phyloP scores from a whole-genome alignment of 1,140 invertebrate species.

The Bicyclus anynana region DNA sequence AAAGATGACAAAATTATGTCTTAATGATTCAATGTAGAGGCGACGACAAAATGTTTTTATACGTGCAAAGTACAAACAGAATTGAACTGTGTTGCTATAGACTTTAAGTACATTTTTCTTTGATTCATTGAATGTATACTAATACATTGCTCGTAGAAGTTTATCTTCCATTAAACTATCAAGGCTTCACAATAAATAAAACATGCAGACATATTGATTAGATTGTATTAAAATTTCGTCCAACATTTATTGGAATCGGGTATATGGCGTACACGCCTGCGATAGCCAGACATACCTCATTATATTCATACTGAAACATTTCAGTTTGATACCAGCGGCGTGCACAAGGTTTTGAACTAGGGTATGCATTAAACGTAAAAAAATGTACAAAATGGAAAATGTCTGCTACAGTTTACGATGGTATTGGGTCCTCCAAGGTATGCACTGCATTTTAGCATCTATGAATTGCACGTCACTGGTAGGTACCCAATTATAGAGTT shows the following conservation, averaged over 20 bases:
- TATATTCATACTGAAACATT: too few relatives aligned
- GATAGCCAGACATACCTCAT: too few relatives aligned
- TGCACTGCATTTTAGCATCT: too few relatives aligned
- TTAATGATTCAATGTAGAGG: conserved; percentile 7
- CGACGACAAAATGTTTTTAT: neutral
- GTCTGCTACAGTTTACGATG: too few relatives aligned
- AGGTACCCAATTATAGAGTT: too few relatives aligned
- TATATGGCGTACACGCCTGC: too few relatives aligned
- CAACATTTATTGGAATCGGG: conserved; percentile 16
- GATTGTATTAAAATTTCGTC: conserved; percentile 16
- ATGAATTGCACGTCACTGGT: too few relatives aligned
- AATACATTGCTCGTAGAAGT: conserved; percentile 5
- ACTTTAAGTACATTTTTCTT: neutral
- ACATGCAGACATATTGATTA: conserved; percentile 10
- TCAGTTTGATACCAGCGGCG: too few relatives aligned
- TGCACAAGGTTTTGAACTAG: too few relatives aligned
- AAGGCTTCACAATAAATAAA: conserved; percentile 19
- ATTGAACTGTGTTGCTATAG: neutral
- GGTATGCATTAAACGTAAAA: too few relatives aligned
- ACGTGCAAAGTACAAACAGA: neutral
- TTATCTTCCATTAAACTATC: conserved; percentile 20
- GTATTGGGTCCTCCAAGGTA: too few relatives aligned
- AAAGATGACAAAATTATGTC: conserved; percentile 16
- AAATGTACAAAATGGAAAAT: too few relatives aligned
- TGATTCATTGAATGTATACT: neutral